These are phyloP conservation scores for Euzophera pinguis DNA, from an alignment of 2,888 invertebrate genomes.

Conservation along the genomic window DNA sequence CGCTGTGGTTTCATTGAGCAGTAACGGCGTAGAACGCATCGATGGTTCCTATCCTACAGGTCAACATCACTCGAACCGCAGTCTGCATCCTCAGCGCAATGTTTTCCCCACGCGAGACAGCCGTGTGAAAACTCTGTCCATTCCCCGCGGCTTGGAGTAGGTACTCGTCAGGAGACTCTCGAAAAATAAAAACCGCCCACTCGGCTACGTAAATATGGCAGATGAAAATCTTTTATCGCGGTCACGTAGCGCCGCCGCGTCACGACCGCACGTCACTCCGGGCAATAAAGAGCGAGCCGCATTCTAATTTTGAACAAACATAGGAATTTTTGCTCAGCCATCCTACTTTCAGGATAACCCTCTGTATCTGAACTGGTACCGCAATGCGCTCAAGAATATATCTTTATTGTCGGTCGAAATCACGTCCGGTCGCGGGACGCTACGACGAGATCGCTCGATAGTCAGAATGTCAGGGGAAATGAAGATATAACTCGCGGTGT, in stretches of 20 bases:
- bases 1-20: constrained; percentile 42
- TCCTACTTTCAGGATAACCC: constrained; percentile 49
- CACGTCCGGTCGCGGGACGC: constrained; percentile 43
- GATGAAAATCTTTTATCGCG: constrained; percentile 80
- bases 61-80: constrained; percentile 42
- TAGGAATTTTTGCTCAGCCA: constrained; percentile 64
- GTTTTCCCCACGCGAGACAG: constrained; percentile 55
- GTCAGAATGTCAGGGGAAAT: constrained; percentile 45
- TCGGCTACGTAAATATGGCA: constrained; percentile 77
- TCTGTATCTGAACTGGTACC: constrained; percentile 46
- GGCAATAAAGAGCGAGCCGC: constrained; percentile 71
- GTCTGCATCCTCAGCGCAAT: constrained; percentile 32
- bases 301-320: constrained; percentile 74
- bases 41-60: constrained; percentile 41
- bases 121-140: constrained; percentile 71
- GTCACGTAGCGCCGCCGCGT: constrained; percentile 76
- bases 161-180: constrained; percentile 62
- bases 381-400: constrained; percentile 55
- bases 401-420: constrained; percentile 61
- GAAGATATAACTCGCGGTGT: constrained; percentile 61
- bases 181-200: constrained; percentile 78
- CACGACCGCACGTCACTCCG: constrained; percentile 76
- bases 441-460: constrained; percentile 44
- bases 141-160: constrained; percentile 40
- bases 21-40: constrained; percentile 51